Conservation (phyloP, 2,113 vertebrate genomes). For the Leptobrachium leishanense region DNA sequence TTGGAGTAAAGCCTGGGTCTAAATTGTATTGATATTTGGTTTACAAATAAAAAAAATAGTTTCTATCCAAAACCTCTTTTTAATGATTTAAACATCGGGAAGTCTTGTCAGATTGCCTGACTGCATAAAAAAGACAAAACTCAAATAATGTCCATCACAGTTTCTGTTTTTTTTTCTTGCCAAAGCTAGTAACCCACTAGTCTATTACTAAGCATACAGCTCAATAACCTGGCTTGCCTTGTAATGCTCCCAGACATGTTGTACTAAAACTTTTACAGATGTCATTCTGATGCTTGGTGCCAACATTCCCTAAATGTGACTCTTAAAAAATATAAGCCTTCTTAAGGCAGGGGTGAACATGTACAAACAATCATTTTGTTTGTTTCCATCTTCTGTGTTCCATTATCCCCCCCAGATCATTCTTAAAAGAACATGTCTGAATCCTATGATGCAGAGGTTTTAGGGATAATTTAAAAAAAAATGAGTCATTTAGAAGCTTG, state of each 20-base stretch:
- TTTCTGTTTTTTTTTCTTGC: background rate
- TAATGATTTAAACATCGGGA: too few species aligned
- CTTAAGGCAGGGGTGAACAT: background rate
- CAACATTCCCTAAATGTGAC: constrained; percentile 1
- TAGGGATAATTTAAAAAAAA: too few species aligned
- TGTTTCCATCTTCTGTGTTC: background rate
- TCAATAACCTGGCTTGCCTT: constrained; percentile 20
- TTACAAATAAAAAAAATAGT: too few species aligned
- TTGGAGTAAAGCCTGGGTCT: too few species aligned
- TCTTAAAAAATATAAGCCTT: background rate
- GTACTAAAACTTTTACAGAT: constrained; percentile 12
- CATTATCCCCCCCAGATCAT: too few species aligned
- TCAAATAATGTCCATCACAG: background rate
- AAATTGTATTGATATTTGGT: too few species aligned
- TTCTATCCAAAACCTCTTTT: too few species aligned
- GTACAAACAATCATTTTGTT: background rate
- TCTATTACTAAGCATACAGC: constrained; percentile 17
- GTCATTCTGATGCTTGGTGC: background rate
- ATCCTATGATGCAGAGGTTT: too few species aligned
- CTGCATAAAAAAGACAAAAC: background rate
- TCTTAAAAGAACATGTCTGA: background rate
- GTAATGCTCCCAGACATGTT: constrained; percentile 18
- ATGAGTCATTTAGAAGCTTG: too few species aligned
- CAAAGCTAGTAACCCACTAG: constrained; percentile 8
- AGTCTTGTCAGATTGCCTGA: background rate